Percentiles rank a stretch among this genome's conserved stretches.
Conservation (phyloP, 1,140 invertebrate species). For the Atopsyche davidsoni region DNA sequence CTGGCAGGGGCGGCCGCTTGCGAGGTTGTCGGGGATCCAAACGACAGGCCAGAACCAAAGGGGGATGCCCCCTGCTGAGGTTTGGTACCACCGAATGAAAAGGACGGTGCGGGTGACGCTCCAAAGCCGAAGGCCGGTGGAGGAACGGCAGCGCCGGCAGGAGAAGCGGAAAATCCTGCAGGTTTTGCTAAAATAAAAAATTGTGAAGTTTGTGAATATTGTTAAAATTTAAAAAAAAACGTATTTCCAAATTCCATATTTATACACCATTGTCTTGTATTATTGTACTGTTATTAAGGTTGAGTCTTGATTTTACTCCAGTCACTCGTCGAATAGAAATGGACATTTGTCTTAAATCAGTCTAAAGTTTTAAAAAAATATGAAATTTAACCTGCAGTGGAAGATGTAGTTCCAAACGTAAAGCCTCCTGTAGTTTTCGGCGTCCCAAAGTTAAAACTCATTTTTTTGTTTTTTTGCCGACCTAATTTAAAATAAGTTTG, state of each 20-base stretch:
- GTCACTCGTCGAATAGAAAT: no score
- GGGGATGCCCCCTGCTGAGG: conserved; percentile 2
- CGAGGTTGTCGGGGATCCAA: conserved; percentile 33
- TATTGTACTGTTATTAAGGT: no score
- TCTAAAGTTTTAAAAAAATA: no score
- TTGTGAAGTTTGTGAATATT: no score
- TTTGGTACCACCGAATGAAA: conserved; percentile 5
- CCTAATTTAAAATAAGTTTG: no score
- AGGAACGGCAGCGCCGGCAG: conserved; percentile 35
- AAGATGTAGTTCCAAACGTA: conserved; percentile 35
- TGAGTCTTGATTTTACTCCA: no score
- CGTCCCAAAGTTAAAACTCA: conserved; percentile 35
- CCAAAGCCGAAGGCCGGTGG: conserved; percentile 39
- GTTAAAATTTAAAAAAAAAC: no score
- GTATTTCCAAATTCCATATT: no score
- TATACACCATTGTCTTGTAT: no score
- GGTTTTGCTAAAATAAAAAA: conserved; percentile 18
- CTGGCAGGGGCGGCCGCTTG: conserved; percentile 25
- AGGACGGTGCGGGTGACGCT: conserved; percentile 26
- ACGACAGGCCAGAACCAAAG: conserved; percentile 15
- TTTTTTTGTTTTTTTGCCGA: no score
- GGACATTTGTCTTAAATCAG: no score
- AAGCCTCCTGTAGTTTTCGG: conserved; percentile 35
- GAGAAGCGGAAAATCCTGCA: conserved; percentile 16
- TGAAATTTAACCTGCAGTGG: conserved; percentile 30